These are phyloP conservation scores for Ophiothrix spiculata DNA, from an alignment of 35 echinoderm and acorn worm species.

Conservation along the genomic window DNA sequence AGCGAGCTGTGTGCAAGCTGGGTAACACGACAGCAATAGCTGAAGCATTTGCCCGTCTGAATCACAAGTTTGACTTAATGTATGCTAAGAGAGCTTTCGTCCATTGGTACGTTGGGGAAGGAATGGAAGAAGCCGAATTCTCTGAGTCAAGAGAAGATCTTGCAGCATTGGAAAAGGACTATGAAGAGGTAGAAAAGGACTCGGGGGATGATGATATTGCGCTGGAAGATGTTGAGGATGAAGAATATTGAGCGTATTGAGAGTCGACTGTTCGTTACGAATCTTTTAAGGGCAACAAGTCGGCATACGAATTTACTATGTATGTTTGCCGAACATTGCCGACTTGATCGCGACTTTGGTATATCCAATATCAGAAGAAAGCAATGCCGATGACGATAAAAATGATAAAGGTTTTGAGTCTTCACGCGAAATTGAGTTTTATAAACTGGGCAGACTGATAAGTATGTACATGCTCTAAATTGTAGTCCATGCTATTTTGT, in stretches of 20 bases:
- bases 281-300: too few relatives aligned
- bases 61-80: slow-evolving; percentile 95
- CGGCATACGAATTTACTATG: too few relatives aligned
- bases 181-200: slow-evolving; percentile 75
- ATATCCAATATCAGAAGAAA: too few relatives aligned
- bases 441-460: too few relatives aligned
- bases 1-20: slow-evolving; percentile 85
- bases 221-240: not conserved
- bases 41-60: slow-evolving; percentile 89
- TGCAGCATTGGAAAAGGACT: slow-evolving; percentile 82
- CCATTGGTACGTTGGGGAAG: slow-evolving; percentile 90
- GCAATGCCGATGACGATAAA: too few relatives aligned
- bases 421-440: too few relatives aligned
- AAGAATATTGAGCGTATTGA: slow-evolving; percentile 15
- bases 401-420: too few relatives aligned
- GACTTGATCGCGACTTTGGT: too few relatives aligned
- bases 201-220: slow-evolving; percentile 25
- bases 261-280: too few relatives aligned
- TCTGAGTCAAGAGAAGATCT: slow-evolving; percentile 82
- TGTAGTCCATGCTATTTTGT: too few relatives aligned
- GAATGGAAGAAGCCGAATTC: slow-evolving; percentile 94
- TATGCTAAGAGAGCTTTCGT: slow-evolving; percentile 89
- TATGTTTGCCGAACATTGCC: too few relatives aligned
- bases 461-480: too few relatives aligned
- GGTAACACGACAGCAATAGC: slow-evolving; percentile 95